Base-by-base conservation (phyloP, 2,888 invertebrate genomes). In the Tryphoninae sp. region DNA sequence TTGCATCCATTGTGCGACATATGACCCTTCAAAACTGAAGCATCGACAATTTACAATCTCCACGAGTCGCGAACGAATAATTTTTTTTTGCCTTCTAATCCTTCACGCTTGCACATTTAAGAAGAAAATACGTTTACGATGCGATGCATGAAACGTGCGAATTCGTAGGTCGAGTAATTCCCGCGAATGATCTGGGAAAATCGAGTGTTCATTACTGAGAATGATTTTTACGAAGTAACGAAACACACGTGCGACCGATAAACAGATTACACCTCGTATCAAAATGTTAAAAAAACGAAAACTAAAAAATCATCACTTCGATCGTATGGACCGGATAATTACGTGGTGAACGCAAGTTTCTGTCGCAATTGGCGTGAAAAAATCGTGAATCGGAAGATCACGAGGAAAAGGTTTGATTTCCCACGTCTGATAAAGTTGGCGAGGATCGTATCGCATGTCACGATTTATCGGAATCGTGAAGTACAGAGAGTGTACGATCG, bases 141-240 rank as follows among this genome's bases (percentile, higher is more conserved):
- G 23, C 51, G 51, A 55, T 16, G 1, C n/a, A 2, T 19, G n/a
- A 13, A 22, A 11, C 9, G 45, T 22, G 16, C 40, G 33, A 71
- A 58, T 69, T 59, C 26, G 42, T 33, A 71, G 51, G 45, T 53
- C 72, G 19, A 22, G 19, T 19, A 49, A 67, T 58, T 11, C 22
- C 13, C 67, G 78, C 33, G 22, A 76, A 80, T 68, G 69, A 65
- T 55, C 68, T 11, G 72, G 49, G 42, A 59, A 74, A 51, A 53
- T 55, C 19, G 53, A 13, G 71, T 13, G 7, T 22, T 16, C 40
- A 74, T 55, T 64, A 62, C 68, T 61, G 74, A 40, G 49, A 51
- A 65, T 40, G 19, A 22, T 59, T 53, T 59, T 68, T 53, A 2
- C 51, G 26, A 2, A 11, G 4, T 6, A 23, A 62, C 59, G 59